Evolutionary conservation across 2,888 invertebrate species (phyloP).

Genomic region (Metacarcinus magister): DNA sequence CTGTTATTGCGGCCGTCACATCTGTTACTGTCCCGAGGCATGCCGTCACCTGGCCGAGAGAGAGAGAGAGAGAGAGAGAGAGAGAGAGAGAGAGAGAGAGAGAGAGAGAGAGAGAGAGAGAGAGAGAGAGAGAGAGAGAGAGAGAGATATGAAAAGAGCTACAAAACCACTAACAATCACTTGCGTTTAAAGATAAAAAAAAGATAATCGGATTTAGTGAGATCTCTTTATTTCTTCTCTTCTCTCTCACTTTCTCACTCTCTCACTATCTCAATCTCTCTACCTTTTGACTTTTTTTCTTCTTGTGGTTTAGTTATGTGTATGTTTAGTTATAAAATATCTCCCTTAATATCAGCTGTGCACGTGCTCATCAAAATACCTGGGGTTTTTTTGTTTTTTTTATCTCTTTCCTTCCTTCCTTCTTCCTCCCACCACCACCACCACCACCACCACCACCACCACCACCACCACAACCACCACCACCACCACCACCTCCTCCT

Average conservation of each 20-base stretch:
- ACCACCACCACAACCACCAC: background rate
- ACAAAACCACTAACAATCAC: background rate
- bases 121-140: background rate
- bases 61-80: constrained; percentile 52
- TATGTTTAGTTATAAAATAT: too few species aligned
- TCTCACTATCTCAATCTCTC: background rate
- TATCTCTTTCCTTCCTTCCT: background rate
- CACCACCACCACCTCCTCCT: background rate
- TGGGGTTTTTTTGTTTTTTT: background rate
- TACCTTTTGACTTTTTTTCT: background rate
- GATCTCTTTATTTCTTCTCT: background rate
- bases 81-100: constrained; percentile 56
- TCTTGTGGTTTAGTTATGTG: background rate
- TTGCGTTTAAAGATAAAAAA: too few species aligned
- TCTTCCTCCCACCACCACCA: background rate
- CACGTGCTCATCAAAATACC: too few species aligned
- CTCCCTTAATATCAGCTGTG: too few species aligned
- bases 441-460: background rate
- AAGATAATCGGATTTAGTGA: background rate
- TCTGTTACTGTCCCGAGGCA: background rate
- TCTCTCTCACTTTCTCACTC: background rate
- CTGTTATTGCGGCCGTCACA: background rate
- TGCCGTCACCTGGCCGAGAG: background rate
- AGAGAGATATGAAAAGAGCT: background rate
- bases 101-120: constrained; percentile 52